Percentiles rank a stretch among this genome's conserved stretches.
Evolutionary conservation across 2,113 vertebrate genomes (phyloP).

Genomic region (Rafetus swinhoei): DNA sequence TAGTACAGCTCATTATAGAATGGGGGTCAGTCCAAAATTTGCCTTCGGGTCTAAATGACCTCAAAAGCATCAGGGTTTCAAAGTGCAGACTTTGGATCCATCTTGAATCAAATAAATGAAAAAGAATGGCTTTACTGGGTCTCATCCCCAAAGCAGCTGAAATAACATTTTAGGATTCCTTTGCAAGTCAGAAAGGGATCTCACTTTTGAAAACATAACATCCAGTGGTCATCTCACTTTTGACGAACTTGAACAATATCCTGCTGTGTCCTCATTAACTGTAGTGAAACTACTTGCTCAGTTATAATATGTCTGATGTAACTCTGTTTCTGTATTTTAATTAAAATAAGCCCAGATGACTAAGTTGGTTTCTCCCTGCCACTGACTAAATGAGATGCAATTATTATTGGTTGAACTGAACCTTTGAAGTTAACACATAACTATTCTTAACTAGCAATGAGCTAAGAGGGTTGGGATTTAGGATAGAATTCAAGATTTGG

Average conservation of each 20-base stretch:
- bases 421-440: background rate
- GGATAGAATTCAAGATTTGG: background rate
- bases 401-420: accelerated
- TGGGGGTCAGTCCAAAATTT: background rate
- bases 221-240: background rate
- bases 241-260: background rate
- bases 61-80: background rate
- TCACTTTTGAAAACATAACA: background rate
- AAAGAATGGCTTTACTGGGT: background rate
- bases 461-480: background rate
- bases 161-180: background rate
- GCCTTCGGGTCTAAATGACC: background rate
- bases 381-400: accelerated
- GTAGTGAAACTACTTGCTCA: background rate
- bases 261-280: accelerated
- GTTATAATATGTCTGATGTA: background rate
- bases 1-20: accelerated
- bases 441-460: background rate
- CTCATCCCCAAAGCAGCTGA: background rate
- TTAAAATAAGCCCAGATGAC: accelerated
- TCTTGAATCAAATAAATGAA: background rate
- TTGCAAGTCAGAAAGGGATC: background rate
- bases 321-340: background rate
- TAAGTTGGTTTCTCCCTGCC: accelerated
- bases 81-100: background rate